Base-by-base conservation (phyloP, 2,888 invertebrate species). In the Nomada ferruginata region DNA sequence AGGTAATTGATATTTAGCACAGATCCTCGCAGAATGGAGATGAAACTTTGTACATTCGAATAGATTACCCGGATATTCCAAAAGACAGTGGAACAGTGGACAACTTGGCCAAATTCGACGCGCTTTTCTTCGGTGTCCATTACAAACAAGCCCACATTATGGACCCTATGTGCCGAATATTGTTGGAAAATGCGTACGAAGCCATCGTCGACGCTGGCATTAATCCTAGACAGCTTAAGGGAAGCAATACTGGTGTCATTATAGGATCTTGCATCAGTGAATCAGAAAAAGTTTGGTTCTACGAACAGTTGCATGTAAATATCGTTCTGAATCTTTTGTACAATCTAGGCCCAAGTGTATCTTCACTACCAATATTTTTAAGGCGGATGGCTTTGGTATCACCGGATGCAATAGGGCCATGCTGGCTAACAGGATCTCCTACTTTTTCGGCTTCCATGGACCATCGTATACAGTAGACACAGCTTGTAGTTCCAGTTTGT, bases 401-500 rank as follows among this genome's bases (percentile, higher is more conserved):
- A 96, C 95, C 47, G 96, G 98, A 53, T 98, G 98, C 94, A 97
- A 97, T 87, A 96, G 98, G 82, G 97, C 98, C 5, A 98, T 98
- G 98, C 95, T 98, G 91, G 97, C 98, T 18, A 98, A 98, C 94
- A 96, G 98, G 71, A 95, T 99, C 84, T 98, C 98, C 1, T 98
- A 97, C 93, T 96, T 96, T 94, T 95, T 99, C 82, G 98, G 98
- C 42, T 95, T 98, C 20, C 97, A 96, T 89, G 98, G 99, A 0
- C 98, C 98, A 0, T 98, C 98, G 7, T 97, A 96, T 94, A 95
- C 97, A 0, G 95, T 98, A 13, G 99, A 99, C 94, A 98, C 98
- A 0, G 99, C 99, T 0, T 99, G 99, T 93, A 98, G 98, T n/a
- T 98, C 98, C 73, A 97, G 98, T 11, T 95, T 98, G 86, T 96